Evolutionary conservation across 2,888 invertebrate species (phyloP), one percentile per base, ranked within the genome.

Genomic region (Rhagium mordax): DNA sequence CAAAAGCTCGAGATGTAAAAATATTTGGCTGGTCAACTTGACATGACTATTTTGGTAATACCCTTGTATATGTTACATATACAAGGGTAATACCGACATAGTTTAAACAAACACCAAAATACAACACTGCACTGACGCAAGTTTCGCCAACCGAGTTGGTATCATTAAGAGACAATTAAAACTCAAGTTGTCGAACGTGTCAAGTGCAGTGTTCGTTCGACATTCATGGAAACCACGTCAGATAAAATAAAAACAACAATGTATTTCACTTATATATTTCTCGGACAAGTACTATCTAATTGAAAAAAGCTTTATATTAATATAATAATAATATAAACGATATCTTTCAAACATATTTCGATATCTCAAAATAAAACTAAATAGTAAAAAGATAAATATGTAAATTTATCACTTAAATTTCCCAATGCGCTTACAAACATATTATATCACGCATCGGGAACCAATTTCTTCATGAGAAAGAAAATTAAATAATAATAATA

Each of bases 321-420:
- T 33, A 41, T 41, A n/a, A 41, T 73, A 73, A 77, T 71, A 61
- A 73, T 77, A 76, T 76, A 76, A 80, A 74, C 74, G 84, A 83
- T 83, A 84, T 84, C 83, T 81, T 83, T 80, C 74, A 81, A 84
- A 84, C 84, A 84, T 84, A 84, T 84, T 83, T 84, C 76, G 84
- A 84, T 84, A 84, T 84, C 84, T 81, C 75, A 53, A 79, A 81
- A 81, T 76, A 77, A 77, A 81, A 77, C 78, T 80, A 81, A 75
- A 72, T 60, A 71, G 72, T 74, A 72, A 78, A 76, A 77, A 74
- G 73, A 60, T 62, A 72, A 69, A 74, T 75, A 74, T 68, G 72
- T 59, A 55, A 66, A 70, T 71, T 70, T 51, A 59, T 65, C 33
- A 47, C 51, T 74, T 75, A 79, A 72, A 66, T 72, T 75, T 72